phyloP scores from a whole-genome alignment of 2,888 invertebrate species.

The Papilio demoleus region DNA sequence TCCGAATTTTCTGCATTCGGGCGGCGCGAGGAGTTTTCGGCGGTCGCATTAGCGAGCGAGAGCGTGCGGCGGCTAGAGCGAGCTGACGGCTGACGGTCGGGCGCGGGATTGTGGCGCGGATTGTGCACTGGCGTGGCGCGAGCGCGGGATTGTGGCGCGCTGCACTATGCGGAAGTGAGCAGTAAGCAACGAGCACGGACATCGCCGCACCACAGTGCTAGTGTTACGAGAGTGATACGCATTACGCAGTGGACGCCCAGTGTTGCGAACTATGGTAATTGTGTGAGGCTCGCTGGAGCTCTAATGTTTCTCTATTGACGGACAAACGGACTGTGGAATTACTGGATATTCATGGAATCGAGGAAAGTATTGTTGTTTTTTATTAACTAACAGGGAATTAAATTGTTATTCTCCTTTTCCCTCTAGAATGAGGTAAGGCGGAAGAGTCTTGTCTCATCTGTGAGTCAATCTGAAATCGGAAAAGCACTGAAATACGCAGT shows the following conservation, averaged over 20 bases:
- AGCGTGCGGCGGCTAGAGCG: conserved; percentile 65
- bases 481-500: conserved; percentile 62
- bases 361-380: conserved; percentile 76
- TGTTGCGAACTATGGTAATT: conserved; percentile 78
- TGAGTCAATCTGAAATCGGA: conserved; percentile 59
- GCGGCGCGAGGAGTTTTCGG: conserved; percentile 80
- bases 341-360: conserved; percentile 71
- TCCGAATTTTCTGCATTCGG: conserved; percentile 83
- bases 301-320: conserved; percentile 73
- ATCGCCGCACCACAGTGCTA: conserved; percentile 58
- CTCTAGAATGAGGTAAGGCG: conserved; percentile 40
- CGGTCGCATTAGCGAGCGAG: conserved; percentile 80
- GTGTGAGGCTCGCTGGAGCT: conserved; percentile 71
- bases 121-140: conserved; percentile 64
- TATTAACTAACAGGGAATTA: conserved; percentile 11
- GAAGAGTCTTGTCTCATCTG: conserved; percentile 61
- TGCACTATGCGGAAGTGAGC: conserved; percentile 82
- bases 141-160: conserved; percentile 46
- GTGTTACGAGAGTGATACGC: conserved; percentile 71
- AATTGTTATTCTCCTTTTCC: background rate
- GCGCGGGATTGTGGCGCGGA: conserved; percentile 46
- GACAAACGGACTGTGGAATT: conserved; percentile 75
- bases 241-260: conserved; percentile 65
- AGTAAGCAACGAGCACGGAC: conserved; percentile 48
- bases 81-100: conserved; percentile 58